Conservation (phyloP, 2,113 vertebrate genomes). For the Thalassarche chlororhynchos region DNA sequence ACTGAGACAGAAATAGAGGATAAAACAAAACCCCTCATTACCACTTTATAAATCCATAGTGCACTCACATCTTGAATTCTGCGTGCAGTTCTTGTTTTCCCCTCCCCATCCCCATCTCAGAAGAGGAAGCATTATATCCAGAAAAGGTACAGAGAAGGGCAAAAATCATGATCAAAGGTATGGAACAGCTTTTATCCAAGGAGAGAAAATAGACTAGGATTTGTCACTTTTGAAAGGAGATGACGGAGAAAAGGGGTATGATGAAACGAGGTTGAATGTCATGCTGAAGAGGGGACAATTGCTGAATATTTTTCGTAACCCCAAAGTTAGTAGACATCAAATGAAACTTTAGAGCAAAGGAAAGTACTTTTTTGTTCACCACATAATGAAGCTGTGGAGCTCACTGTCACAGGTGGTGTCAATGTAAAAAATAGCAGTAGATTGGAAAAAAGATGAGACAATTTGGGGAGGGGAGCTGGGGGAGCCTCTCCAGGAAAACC, state of each 20-base stretch:
- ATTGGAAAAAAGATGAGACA: background rate
- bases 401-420: background rate
- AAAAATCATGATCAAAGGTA: slow-evolving; percentile 34
- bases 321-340: background rate
- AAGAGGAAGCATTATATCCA: background rate
- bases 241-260: background rate
- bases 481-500: background rate
- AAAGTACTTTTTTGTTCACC: background rate
- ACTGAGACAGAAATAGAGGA: slow-evolving; percentile 28
- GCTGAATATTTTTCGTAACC: background rate
- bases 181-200: slow-evolving; percentile 20
- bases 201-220: background rate
- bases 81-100: background rate
- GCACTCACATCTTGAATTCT: background rate
- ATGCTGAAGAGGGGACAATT: background rate
- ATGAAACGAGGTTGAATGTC: background rate
- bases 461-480: rapidly evolving
- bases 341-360: background rate
- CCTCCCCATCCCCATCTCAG: background rate
- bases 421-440: background rate
- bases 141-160: background rate
- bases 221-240: slow-evolving; percentile 19
- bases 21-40: slow-evolving; percentile 23
- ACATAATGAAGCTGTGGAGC: background rate
- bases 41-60: background rate